phyloP scores from a whole-genome alignment of 2,888 invertebrate genomes.

The Timema podura region DNA sequence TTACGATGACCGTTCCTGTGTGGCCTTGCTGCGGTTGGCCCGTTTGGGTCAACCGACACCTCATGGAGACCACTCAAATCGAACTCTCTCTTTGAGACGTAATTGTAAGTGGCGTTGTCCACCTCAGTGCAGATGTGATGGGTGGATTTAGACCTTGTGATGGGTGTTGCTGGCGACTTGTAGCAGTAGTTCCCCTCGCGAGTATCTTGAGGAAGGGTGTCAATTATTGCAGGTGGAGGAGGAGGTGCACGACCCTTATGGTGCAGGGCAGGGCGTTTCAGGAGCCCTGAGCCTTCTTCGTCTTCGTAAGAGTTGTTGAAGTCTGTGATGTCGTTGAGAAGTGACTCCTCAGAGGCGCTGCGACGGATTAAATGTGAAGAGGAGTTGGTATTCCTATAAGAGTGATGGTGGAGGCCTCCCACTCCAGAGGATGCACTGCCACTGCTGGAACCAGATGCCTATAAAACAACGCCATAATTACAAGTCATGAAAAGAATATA shows the following conservation, averaged over 20 bases:
- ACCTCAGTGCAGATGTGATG: conserved; percentile 33
- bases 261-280: conserved; percentile 37
- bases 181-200: conserved; percentile 18
- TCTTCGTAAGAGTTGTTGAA: conserved; percentile 19
- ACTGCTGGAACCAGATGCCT: conserved; percentile 26
- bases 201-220: conserved; percentile 8
- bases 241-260: conserved; percentile 38
- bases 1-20: conserved; percentile 14
- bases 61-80: conserved; percentile 9
- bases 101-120: conserved; percentile 8
- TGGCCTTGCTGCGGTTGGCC: not conserved
- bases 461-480: too few species aligned
- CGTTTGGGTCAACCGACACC: conserved; percentile 7
- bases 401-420: conserved; percentile 28
- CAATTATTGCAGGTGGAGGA: conserved; percentile 34
- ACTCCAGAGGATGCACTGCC: conserved; percentile 28
- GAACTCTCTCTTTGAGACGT: not conserved
- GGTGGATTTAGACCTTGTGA: conserved; percentile 37
- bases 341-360: conserved; percentile 46
- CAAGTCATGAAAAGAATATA: too few species aligned
- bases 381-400: conserved; percentile 9
- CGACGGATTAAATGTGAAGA: conserved; percentile 36
- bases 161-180: conserved; percentile 26
- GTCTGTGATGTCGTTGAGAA: conserved; percentile 34
- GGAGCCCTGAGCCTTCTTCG: conserved; percentile 28